These are phyloP conservation scores for Diceros bicornis DNA, from an alignment of 2,797 vertebrate species.

Conservation along the genomic window DNA sequence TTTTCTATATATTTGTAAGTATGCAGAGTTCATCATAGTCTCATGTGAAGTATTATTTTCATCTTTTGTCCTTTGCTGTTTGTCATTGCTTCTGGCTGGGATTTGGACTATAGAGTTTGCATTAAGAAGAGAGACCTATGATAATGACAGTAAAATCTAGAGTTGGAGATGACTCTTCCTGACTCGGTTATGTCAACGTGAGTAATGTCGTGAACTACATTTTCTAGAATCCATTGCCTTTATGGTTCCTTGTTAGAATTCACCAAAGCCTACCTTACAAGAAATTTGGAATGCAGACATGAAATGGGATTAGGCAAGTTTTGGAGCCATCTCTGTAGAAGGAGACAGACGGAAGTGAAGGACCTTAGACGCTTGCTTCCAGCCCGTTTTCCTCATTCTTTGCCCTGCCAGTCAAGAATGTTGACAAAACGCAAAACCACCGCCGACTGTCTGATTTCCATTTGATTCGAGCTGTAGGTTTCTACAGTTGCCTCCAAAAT, in stretches of 20 bases:
- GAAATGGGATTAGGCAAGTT: neutral
- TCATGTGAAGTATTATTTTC: neutral
- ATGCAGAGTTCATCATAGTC: neutral
- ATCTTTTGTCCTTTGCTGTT: neutral
- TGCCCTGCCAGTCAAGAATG: neutral
- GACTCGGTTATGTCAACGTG: neutral
- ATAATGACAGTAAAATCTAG: neutral
- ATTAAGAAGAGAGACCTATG: neutral
- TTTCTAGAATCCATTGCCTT: neutral
- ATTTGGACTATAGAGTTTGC: neutral
- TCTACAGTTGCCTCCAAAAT: neutral
- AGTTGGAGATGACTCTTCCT: neutral
- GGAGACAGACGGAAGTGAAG: neutral
- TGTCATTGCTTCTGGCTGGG: neutral
- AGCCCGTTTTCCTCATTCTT: neutral
- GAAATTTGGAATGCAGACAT: neutral
- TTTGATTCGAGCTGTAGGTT: neutral
- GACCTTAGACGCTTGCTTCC: neutral
- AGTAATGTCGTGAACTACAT: neutral
- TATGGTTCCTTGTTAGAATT: neutral
- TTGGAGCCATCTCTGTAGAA: neutral
- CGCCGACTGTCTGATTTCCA: neutral
- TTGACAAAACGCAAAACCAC: neutral
- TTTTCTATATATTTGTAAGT: neutral
- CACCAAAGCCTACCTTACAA: neutral